Evolutionary conservation across 1,140 invertebrate genomes (phyloP).

Genomic region (Apis dorsata): DNA sequence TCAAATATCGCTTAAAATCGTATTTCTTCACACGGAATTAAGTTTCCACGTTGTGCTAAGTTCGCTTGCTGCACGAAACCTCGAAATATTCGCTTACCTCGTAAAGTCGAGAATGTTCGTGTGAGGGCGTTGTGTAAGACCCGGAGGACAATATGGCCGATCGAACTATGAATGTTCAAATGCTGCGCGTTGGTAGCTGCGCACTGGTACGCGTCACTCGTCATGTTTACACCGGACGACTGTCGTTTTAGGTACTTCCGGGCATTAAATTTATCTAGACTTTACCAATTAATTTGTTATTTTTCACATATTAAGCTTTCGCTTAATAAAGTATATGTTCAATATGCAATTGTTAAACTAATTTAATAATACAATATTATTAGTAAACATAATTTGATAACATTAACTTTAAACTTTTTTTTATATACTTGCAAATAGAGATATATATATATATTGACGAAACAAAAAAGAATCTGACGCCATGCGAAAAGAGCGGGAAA

Average conservation of each 20-base stretch:
- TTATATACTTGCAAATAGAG: background rate
- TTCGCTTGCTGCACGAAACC: constrained; percentile 1
- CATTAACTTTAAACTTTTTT: background rate
- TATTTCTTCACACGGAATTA: constrained; percentile 22
- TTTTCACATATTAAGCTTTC: background rate
- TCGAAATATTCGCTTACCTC: constrained; percentile 69
- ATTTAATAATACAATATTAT: background rate
- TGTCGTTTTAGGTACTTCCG: constrained; percentile 49
- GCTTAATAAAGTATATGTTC: background rate
- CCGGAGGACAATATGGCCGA: constrained; percentile 72
- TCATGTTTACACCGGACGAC: constrained; percentile 58
- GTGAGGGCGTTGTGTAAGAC: constrained; percentile 82
- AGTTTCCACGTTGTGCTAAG: constrained; percentile 28
- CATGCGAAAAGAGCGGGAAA: constrained; percentile 47
- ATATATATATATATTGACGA: background rate
- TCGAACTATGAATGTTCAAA: constrained; percentile 69
- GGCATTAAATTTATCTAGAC: constrained; percentile 7
- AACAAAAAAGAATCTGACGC: constrained; percentile 10
- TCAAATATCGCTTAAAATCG: constrained; percentile 19
- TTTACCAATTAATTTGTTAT: background rate
- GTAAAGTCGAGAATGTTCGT: constrained; percentile 80
- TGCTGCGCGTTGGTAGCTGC: constrained; percentile 63
- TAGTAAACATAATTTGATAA: background rate
- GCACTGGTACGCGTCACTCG: constrained; percentile 54
- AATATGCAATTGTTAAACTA: background rate